Percentiles rank a stretch among this genome's conserved stretches.
phyloP scores from a whole-genome alignment of 2,888 invertebrate species.

The Perizoma affinitatum region DNA sequence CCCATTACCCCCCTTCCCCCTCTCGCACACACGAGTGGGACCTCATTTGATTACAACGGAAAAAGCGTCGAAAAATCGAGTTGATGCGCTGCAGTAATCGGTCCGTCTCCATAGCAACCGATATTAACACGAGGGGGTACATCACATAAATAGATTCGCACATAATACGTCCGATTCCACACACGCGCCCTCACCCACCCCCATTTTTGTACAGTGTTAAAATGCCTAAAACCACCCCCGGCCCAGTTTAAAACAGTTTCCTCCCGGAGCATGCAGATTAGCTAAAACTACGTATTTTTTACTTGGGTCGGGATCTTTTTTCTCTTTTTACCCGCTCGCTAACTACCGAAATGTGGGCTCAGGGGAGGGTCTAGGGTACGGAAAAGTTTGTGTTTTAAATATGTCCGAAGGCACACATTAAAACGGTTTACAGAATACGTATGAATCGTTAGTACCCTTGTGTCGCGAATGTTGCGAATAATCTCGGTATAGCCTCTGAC shows the following conservation, averaged over 20 bases:
- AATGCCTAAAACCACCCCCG: slow-evolving; percentile 78
- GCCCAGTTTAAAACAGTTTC: slow-evolving; percentile 54
- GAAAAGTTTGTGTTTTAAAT: slow-evolving; percentile 83
- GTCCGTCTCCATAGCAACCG: slow-evolving; percentile 75
- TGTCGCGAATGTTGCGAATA: slow-evolving; percentile 40
- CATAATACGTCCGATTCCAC: slow-evolving; percentile 80
- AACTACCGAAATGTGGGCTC: slow-evolving; percentile 79
- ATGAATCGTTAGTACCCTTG: slow-evolving; percentile 68
- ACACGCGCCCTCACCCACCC: slow-evolving; percentile 65
- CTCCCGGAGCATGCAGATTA: slow-evolving; percentile 82
- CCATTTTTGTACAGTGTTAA: slow-evolving; percentile 82
- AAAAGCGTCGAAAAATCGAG: slow-evolving; percentile 84
- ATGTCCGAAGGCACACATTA: slow-evolving; percentile 82
- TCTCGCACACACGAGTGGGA: slow-evolving; percentile 68
- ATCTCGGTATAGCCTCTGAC: slow-evolving; percentile 24
- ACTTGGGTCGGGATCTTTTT: slow-evolving; percentile 72
- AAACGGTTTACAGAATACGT: slow-evolving; percentile 71
- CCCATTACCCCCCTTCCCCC: slow-evolving; percentile 40
- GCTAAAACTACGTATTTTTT: slow-evolving; percentile 88
- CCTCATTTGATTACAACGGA: slow-evolving; percentile 84
- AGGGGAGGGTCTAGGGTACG: slow-evolving; percentile 50
- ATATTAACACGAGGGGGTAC: slow-evolving; percentile 74
- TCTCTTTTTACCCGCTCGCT: slow-evolving; percentile 65
- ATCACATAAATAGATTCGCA: slow-evolving; percentile 82
- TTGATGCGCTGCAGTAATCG: slow-evolving; percentile 81